Percentiles rank a stretch among this genome's conserved stretches.
These are phyloP conservation scores for Hydrozoanthus tunicans DNA, from an alignment of 64 coral and sea anemone genomes.

Conservation along the genomic window DNA sequence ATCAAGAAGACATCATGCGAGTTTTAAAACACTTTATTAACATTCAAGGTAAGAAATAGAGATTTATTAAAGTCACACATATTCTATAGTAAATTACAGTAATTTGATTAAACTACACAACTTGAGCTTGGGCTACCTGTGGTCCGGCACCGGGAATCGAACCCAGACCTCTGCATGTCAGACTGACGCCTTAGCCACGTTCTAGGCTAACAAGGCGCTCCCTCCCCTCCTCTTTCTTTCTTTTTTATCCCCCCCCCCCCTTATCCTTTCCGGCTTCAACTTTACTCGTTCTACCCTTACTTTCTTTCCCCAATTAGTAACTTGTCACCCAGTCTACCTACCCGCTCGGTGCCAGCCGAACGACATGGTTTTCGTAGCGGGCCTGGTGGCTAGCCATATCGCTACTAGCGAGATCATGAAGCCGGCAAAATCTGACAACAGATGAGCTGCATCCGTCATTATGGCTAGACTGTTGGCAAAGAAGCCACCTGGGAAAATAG, in stretches of 20 bases:
- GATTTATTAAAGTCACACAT: too few relatives aligned
- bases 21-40: too few relatives aligned
- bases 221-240: background rate
- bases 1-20: too few relatives aligned
- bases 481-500: conserved; percentile 68
- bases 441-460: conserved; percentile 93
- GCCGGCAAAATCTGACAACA: conserved; percentile 92
- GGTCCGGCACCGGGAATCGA: too few relatives aligned
- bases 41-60: too few relatives aligned
- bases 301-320: background rate
- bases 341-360: conserved; percentile 96
- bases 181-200: too few relatives aligned
- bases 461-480: conserved; percentile 92
- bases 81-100: too few relatives aligned
- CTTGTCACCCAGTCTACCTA: background rate
- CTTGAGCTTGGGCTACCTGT: too few relatives aligned
- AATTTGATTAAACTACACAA: too few relatives aligned
- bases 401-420: conserved; percentile 92
- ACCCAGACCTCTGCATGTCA: too few relatives aligned
- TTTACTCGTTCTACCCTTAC: background rate
- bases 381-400: conserved; percentile 87
- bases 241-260: background rate
- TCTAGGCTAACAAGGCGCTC: background rate
- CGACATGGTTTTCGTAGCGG: conserved; percentile 86
- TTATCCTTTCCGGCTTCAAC: background rate